Base-by-base conservation (phyloP, 2,797 vertebrate genomes). In the Carduelis carduelis region DNA sequence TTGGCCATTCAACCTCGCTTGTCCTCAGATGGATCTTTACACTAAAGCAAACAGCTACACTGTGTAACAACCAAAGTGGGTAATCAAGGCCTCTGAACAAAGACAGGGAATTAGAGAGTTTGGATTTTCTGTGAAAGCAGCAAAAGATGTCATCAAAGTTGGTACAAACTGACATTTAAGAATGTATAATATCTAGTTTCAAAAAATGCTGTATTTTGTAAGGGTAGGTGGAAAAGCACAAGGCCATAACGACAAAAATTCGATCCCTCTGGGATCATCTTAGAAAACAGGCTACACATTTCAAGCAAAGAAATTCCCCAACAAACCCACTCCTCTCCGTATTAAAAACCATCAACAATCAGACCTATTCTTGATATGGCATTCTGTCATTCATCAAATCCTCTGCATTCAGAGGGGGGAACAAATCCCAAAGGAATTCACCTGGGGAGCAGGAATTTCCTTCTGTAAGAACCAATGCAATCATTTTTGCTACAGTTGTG, bases 21-120 rank as follows among this genome's bases (percentile, higher is more conserved):
- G 92, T 91, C 85, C 83, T 94, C 89, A 89, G 87, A 93, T 87
- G 90, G 76, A 85, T 95, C 72, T 88, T 35, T 83, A 89, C 85
- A 96, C 87, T 87, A 78, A 91, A 85, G 85, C 84, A 93, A 96
- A 93, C 56, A 93, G 83, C 83, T 82, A 89, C 78, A 28, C 83
- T 43, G 53, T 79, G 83, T 92, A 95, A 93, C 53, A 71, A 57
- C 37, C 50, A 22, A 75, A 92, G 85, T 82, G 92, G 66, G 78
- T 75, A 87, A 96, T 90, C 89, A 79, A 93, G 78, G 87, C 43
- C 87, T 80, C 69, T 35, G 69, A 79, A 88, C 74, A 95, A 91
- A 90, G 89, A 46, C 79, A 74, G 71, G 65, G 96, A 91, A 91
- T 87, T 56, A 74, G 69, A 90, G 77, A 26, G 37, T 49, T 72